These are phyloP conservation scores for Philopedon plagiatum DNA, from an alignment of 2,888 invertebrate species.

Conservation along the genomic window DNA sequence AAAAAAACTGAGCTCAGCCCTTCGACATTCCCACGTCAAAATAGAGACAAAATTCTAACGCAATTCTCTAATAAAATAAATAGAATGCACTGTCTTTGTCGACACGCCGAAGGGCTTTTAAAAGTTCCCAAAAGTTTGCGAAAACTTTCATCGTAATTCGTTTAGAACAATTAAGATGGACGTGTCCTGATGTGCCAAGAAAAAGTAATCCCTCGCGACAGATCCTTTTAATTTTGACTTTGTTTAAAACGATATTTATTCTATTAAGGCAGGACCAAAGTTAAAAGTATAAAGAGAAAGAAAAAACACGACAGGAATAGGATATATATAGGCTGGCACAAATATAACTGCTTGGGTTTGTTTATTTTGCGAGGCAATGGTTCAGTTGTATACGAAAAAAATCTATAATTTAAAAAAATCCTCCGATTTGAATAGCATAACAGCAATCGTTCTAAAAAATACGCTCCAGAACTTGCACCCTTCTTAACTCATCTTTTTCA, in stretches of 20 bases:
- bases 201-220: slow-evolving; percentile 20
- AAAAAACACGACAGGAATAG: neutral
- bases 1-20: too few species aligned
- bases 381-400: too few species aligned
- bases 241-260: slow-evolving; percentile 8
- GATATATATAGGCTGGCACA: neutral
- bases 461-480: too few species aligned
- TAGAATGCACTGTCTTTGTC: neutral
- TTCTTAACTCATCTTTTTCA: too few species aligned
- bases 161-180: slow-evolving; percentile 37
- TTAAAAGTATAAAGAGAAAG: neutral
- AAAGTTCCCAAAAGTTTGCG: slow-evolving; percentile 30
- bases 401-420: too few species aligned
- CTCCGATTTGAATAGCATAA: too few species aligned
- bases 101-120: slow-evolving; percentile 27
- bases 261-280: neutral
- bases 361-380: too few species aligned
- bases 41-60: too few species aligned
- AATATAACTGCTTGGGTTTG: too few species aligned
- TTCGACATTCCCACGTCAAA: too few species aligned
- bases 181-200: slow-evolving; percentile 33
- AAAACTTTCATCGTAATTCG: slow-evolving; percentile 42
- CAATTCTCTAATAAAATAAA: neutral
- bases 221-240: slow-evolving; percentile 21
- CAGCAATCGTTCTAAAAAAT: too few species aligned